These are phyloP conservation scores for Pongo abelii DNA, from an alignment of 2,113 vertebrate genomes.

Conservation along the genomic window DNA sequence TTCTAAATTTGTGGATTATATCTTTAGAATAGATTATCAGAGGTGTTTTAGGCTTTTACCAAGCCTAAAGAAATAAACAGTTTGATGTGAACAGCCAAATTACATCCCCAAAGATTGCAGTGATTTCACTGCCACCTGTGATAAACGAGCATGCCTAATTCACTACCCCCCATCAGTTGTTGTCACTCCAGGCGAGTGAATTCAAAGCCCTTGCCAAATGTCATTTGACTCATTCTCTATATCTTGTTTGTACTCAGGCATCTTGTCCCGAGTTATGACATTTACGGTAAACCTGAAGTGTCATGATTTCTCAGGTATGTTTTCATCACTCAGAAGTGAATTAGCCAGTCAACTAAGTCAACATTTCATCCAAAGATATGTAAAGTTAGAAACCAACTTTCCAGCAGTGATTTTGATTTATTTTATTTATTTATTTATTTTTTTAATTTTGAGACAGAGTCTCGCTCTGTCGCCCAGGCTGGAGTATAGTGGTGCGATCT, in stretches of 20 bases:
- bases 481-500: too few relatives aligned
- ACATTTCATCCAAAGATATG: constrained; percentile 30
- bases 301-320: not conserved
- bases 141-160: not conserved
- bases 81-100: constrained; percentile 4
- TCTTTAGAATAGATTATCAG: constrained; percentile 39
- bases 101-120: not conserved
- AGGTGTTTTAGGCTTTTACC: not conserved
- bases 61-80: not conserved
- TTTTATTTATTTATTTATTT: not conserved
- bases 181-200: not conserved
- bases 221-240: constrained; percentile 3
- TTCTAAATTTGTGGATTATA: constrained; percentile 24
- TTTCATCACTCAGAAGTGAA: not conserved
- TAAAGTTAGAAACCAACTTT: constrained; percentile 34
- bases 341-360: not conserved
- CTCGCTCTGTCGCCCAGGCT: too few relatives aligned
- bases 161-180: not conserved
- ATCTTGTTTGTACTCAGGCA: not conserved
- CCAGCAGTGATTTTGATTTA: not conserved
- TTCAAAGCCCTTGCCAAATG: constrained; percentile 23
- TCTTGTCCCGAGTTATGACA: not conserved
- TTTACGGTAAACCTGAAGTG: not conserved
- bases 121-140: not conserved
- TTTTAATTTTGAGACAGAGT: too few relatives aligned